These are phyloP conservation scores for Epinotia nisella DNA, from an alignment of 2,888 invertebrate genomes.

Conservation along the genomic window DNA sequence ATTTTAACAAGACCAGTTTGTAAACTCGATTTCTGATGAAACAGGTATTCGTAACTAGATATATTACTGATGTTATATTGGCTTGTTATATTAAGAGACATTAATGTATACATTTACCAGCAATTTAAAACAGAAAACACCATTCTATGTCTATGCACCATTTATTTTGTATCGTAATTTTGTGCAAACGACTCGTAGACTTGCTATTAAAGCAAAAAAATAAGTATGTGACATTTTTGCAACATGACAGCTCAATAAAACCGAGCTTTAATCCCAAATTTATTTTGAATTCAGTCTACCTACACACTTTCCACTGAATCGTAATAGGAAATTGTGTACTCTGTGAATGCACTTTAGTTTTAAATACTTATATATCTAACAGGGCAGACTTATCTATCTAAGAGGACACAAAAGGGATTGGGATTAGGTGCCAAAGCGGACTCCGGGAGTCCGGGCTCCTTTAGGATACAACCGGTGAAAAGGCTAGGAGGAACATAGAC, in stretches of 20 bases:
- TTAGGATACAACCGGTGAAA: too few species aligned
- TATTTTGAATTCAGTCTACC: background rate
- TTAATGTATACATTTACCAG: conserved; percentile 19
- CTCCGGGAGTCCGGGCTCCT: too few species aligned
- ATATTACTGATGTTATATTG: conserved; percentile 15
- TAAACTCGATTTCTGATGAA: conserved; percentile 12
- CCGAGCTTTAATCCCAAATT: conserved; percentile 6
- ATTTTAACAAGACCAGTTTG: conserved; percentile 24
- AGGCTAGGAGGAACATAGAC: too few species aligned
- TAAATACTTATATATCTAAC: background rate
- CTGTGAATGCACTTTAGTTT: background rate
- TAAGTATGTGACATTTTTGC: background rate
- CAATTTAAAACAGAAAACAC: conserved; percentile 1
- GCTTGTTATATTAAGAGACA: background rate
- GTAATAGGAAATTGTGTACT: background rate
- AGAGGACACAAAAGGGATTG: too few species aligned
- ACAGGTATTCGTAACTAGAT: conserved; percentile 9
- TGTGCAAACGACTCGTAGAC: background rate
- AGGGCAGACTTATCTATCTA: background rate
- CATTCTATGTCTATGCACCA: background rate
- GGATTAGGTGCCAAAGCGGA: too few species aligned
- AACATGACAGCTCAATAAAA: conserved; percentile 18
- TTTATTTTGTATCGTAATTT: background rate
- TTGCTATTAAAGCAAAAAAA: background rate
- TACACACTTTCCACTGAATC: background rate